These are phyloP conservation scores for Anhinga anhinga DNA, from an alignment of 2,113 vertebrate species.

Conservation along the genomic window DNA sequence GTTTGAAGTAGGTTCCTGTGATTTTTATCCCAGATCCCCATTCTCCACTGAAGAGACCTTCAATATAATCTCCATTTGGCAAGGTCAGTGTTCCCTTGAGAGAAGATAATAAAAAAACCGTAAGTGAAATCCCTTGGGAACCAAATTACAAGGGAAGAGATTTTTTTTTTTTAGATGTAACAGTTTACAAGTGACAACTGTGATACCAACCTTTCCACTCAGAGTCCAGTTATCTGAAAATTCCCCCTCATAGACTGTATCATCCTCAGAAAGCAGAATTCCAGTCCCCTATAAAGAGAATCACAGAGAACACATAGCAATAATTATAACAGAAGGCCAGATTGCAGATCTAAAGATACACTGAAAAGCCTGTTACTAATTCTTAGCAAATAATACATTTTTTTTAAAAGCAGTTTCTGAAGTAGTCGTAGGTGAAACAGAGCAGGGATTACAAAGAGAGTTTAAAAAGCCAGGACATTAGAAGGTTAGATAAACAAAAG, in stretches of 20 bases:
- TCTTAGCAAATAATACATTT: neutral
- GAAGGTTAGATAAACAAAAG: neutral
- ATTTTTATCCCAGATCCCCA: slow-evolving; percentile 97
- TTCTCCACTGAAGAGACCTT: slow-evolving; percentile 91
- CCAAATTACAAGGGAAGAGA: neutral
- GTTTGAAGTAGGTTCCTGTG: slow-evolving; percentile 92
- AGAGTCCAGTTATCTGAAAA: slow-evolving; percentile 98
- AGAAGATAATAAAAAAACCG: neutral
- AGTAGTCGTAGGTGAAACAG: neutral
- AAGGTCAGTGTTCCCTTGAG: slow-evolving; percentile 88
- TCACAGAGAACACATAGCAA: neutral
- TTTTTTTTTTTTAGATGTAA: neutral
- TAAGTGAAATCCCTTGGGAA: neutral
- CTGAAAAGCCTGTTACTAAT: neutral
- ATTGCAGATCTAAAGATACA: neutral
- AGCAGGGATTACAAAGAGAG: neutral
- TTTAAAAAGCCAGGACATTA: neutral
- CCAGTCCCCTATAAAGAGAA: slow-evolving; percentile 82
- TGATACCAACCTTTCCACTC: slow-evolving; percentile 86
- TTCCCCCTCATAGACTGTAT: slow-evolving; percentile 93
- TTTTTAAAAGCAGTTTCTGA: neutral
- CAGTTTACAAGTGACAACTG: neutral
- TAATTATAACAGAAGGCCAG: neutral
- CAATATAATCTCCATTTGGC: slow-evolving; percentile 93
- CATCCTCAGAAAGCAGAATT: slow-evolving; percentile 93